Base-by-base conservation (phyloP, 2,888 invertebrate species). In the Conistra vaccinii region DNA sequence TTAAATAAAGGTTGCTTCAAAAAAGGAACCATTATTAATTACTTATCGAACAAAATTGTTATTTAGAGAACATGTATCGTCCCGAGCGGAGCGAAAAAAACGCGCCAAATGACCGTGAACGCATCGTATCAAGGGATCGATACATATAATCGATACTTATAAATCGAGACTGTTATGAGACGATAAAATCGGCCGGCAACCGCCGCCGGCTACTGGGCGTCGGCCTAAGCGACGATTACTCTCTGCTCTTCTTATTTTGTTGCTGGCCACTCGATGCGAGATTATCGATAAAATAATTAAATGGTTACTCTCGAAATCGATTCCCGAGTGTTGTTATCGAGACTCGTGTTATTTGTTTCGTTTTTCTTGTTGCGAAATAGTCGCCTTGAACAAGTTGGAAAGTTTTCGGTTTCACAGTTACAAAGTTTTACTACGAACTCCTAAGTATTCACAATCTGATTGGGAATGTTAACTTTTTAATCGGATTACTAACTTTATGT, bases 261-360 rank as follows among this genome's bases (percentile, higher is more conserved):
- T 90, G 85, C 92, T 91, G 92, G 92, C 92, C 91, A 89, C 91
- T 90, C 93, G 94, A 95, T 94, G 95, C 94, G 91, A 96, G 96
- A 96, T 96, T 96, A 96, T 95, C 96, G 96, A 96, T 96, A 95
- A 96, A 96, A 96, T 96, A 96, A 96, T 96, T 96, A 96, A 96
- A 96, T 96, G 96, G 96, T 96, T 96, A 96, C 95, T 96, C 95
- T 95, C 95, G 91, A 96, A 96, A 96, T 96, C 96, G 96, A 96
- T 96, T 96, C 96, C 91, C 93, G 95, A 94, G 96, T 96, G 96
- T 96, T 96, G 95, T 96, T 96, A 96, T 96, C 96, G 94, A 93
- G 91, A 90, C 87, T 85, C 85, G 87, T 90, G 92, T 94, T 95
- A 92, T 96, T 95, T 95, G 94, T 94, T 94, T 93, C 92, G 90